Conservation (phyloP, 2,888 invertebrate genomes). For the Incurvaria masculella region DNA sequence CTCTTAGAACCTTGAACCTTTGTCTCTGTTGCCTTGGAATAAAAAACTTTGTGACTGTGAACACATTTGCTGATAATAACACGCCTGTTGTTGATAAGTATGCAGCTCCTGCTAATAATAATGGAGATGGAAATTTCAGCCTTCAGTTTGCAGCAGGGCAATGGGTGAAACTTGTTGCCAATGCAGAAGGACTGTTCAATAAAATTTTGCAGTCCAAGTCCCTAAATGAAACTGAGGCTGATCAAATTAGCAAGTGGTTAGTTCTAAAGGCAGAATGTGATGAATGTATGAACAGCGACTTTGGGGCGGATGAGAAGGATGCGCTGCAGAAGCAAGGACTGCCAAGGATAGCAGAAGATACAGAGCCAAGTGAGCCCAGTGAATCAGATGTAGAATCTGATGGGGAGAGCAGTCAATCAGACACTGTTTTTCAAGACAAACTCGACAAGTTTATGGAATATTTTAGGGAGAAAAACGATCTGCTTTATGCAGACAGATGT, state of each 20-base stretch:
- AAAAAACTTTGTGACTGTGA: slow-evolving; percentile 68
- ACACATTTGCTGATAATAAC: slow-evolving; percentile 65
- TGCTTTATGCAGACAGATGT: slow-evolving; percentile 58
- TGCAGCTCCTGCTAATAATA: slow-evolving; percentile 26
- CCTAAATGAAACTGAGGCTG: slow-evolving; percentile 68
- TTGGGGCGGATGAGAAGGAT: slow-evolving; percentile 43
- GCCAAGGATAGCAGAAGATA: slow-evolving; percentile 50
- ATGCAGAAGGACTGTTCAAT: slow-evolving; percentile 81
- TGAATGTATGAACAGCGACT: slow-evolving; percentile 68
- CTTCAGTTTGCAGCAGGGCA: slow-evolving; percentile 81
- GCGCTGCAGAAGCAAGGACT: slow-evolving; percentile 40
- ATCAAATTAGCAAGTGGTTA: slow-evolving; percentile 76
- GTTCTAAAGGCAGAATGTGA: slow-evolving; percentile 85
- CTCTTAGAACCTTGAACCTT: slow-evolving; percentile 65
- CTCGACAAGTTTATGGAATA: slow-evolving; percentile 69
- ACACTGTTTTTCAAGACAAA: slow-evolving; percentile 66
- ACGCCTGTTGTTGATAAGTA: slow-evolving; percentile 52
- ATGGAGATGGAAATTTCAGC: slow-evolving; percentile 54
- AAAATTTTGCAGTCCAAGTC: slow-evolving; percentile 67
- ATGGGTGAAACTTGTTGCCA: slow-evolving; percentile 77
- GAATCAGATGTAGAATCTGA: slow-evolving; percentile 61
- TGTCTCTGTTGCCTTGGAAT: slow-evolving; percentile 65
- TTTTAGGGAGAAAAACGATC: slow-evolving; percentile 68
- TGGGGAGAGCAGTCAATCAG: slow-evolving; percentile 58
- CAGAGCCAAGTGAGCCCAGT: slow-evolving; percentile 59